Evolutionary conservation across 1,140 invertebrate genomes (phyloP), one percentile per base, ranked within the genome.

Genomic region (Brachionus calyciflorus): DNA sequence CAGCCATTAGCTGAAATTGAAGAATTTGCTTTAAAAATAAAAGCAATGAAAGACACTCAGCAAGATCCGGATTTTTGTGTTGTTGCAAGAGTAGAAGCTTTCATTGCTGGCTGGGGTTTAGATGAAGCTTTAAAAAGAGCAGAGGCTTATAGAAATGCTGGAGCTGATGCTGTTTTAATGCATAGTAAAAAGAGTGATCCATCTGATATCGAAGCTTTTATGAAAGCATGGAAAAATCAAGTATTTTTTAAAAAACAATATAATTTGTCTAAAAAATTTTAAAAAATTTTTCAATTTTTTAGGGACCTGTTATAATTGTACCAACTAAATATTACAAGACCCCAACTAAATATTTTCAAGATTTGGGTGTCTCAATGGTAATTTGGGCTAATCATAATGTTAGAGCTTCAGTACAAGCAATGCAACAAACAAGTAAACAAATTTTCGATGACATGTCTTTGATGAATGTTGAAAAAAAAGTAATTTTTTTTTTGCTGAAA

Each of bases 311-410:
- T 2, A 80, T 87, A 9, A 82, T 87, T 26, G 85, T 87, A 33
- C 86, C 86, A 28, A 87, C 86, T 1, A 87, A 86, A 51, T 87
- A 86, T 79, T 85, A 85, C 77, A 83, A 79, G 40, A 85, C 84
- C 4, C 85, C 86, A 19, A 85, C 85, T 26, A 78, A 83, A 33
- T 48, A 79, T 41, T 85, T 86, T 77, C 80, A 80, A 70, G 82
- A 86, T 68, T 70, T 85, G 79, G 84, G 84, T 6, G 80, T 86
- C 17, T 85, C 86, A 17, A 79, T 84, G 73, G 80, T 86, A 1
- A 87, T 87, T 65, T 87, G 85, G 85, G 86, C 86, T 48, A 87
- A 87, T 79, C 86, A 87, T 77, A 86, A 85, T 57, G 55, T 87
- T 14, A 78, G 86, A 63, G 82, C 85, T 24, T 84, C 82, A 7